These are phyloP conservation scores for Cariama cristata DNA, from an alignment of 2,113 vertebrate genomes.

Conservation along the genomic window DNA sequence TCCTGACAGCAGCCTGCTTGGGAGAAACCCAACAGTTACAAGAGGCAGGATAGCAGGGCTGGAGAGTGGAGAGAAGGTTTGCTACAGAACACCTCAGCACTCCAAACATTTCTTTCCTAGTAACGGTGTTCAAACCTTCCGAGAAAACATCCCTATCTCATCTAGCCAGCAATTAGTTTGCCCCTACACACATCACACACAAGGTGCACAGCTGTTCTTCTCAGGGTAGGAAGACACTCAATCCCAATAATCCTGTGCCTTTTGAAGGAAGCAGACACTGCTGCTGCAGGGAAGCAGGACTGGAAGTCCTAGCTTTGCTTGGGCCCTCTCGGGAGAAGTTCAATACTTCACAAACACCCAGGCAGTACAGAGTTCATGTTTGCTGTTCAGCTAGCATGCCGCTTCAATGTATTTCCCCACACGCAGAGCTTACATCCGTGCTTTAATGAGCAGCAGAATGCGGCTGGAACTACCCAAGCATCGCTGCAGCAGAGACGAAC, in stretches of 20 bases:
- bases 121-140: fast-evolving
- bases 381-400: background rate
- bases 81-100: background rate
- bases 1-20: background rate
- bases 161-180: background rate
- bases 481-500: fast-evolving
- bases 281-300: background rate
- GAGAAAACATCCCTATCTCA: background rate
- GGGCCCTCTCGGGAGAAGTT: background rate
- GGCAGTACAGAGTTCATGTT: background rate
- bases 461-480: background rate
- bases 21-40: background rate
- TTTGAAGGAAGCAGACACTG: background rate
- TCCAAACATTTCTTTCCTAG: background rate
- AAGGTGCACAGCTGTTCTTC: background rate
- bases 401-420: background rate
- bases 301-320: background rate
- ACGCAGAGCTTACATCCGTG: fast-evolving
- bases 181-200: background rate
- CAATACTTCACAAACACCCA: background rate
- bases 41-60: background rate
- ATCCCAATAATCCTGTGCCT: background rate
- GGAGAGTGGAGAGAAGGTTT: background rate
- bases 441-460: background rate
- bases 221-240: background rate